phyloP scores from a whole-genome alignment of 2,888 invertebrate genomes.

The Dynastes grantii region DNA sequence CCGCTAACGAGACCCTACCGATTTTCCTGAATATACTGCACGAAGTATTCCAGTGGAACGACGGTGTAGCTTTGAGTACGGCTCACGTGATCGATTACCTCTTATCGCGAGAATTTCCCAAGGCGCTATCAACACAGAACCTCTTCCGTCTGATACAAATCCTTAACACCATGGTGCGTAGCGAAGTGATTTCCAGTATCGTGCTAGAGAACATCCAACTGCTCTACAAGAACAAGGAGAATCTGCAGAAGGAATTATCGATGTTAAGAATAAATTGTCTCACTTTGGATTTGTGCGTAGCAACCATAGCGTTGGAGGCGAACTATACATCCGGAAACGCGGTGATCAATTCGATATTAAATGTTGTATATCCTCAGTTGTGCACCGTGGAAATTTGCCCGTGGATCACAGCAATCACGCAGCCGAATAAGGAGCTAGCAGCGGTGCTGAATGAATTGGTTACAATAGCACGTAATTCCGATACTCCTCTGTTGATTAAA shows the following conservation, averaged over 20 bases:
- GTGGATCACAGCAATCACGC: not conserved
- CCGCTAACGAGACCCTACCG: not conserved
- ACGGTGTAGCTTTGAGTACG: not conserved
- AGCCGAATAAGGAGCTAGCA: not conserved
- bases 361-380: not conserved
- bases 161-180: not conserved
- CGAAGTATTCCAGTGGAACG: not conserved
- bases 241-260: not conserved
- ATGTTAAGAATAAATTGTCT: not conserved
- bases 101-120: not conserved
- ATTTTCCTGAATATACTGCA: not conserved
- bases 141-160: not conserved
- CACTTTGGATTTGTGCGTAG: not conserved
- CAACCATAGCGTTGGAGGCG: not conserved
- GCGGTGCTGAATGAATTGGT: not conserved
- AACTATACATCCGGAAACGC: not conserved
- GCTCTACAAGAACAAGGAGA: not conserved
- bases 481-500: not conserved
- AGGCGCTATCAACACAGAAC: not conserved
- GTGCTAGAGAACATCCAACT: conserved; percentile 10
- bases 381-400: not conserved
- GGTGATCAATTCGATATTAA: not conserved
- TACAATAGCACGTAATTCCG: not conserved
- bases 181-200: not conserved
- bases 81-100: not conserved